These are phyloP conservation scores for Campopleginae sp. DNA, from an alignment of 2,888 invertebrate species.

Conservation along the genomic window DNA sequence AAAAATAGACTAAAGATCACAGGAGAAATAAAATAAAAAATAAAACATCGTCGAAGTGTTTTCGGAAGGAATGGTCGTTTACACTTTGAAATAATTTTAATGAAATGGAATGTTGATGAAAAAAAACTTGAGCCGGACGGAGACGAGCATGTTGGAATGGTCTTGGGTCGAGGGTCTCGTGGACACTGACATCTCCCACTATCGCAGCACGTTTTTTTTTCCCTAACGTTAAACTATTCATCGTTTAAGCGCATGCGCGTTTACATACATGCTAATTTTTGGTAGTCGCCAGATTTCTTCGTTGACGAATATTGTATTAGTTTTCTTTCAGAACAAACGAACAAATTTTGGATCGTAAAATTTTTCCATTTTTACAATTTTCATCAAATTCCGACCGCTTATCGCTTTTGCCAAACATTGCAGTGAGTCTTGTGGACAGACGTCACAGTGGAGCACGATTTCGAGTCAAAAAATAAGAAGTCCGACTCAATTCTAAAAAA, in stretches of 20 bases:
- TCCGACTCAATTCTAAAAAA: neutral
- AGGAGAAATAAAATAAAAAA: neutral
- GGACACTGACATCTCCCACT: conserved; percentile 74
- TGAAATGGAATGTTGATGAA: conserved; percentile 26
- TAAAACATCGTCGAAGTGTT: neutral
- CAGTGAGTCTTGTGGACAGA: neutral
- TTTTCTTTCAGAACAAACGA: neutral
- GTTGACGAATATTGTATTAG: neutral
- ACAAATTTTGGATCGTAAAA: neutral
- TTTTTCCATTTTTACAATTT: neutral
- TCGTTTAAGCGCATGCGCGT: conserved; percentile 70
- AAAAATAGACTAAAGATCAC: neutral
- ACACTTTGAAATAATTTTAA: neutral
- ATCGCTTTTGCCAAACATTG: neutral
- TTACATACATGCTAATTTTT: conserved; percentile 30
- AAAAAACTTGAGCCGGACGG: conserved; percentile 53
- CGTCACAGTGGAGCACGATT: neutral
- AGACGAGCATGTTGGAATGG: conserved; percentile 63
- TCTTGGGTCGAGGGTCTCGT: conserved; percentile 73
- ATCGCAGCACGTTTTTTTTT: conserved; percentile 71
- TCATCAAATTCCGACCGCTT: neutral
- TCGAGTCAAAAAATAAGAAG: neutral
- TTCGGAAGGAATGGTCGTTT: neutral
- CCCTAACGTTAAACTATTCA: conserved; percentile 68
- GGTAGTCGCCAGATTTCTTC: conserved; percentile 35